phyloP scores from a whole-genome alignment of 2,888 invertebrate species.

The Acleris holmiana region DNA sequence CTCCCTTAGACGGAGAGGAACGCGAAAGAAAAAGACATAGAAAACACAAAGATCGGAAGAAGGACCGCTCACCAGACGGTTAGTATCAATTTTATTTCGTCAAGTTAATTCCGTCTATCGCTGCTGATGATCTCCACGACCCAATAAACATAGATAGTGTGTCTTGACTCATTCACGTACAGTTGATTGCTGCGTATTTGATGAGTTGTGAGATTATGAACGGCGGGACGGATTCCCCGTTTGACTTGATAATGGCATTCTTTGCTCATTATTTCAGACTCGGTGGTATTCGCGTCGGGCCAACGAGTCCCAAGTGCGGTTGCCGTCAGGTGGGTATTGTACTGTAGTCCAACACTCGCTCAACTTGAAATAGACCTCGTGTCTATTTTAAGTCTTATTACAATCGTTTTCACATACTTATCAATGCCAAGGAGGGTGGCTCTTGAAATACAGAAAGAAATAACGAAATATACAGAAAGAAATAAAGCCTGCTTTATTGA shows the following conservation, averaged over 20 bases:
- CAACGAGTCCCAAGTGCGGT: slow-evolving; percentile 65
- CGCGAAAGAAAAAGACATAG: slow-evolving; percentile 80
- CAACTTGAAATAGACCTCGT: not conserved
- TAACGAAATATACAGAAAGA: no score
- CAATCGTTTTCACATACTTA: not conserved
- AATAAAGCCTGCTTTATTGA: no score
- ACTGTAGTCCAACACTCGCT: slow-evolving; percentile 19
- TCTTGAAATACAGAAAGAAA: no score
- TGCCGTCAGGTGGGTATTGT: slow-evolving; percentile 67
- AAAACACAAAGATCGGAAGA: slow-evolving; percentile 84
- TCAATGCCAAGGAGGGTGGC: no score
- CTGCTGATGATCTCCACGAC: slow-evolving; percentile 58
- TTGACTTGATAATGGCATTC: slow-evolving; percentile 80
- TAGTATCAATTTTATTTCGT: slow-evolving; percentile 56
- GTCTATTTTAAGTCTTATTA: no score
- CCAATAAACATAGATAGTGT: not conserved
- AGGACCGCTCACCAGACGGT: slow-evolving; percentile 85
- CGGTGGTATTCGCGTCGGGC: slow-evolving; percentile 72
- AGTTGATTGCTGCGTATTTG: not conserved
- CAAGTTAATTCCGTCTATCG: slow-evolving; percentile 51
- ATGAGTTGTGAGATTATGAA: slow-evolving; percentile 53
- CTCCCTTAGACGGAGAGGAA: slow-evolving; percentile 82
- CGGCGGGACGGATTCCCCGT: slow-evolving; percentile 54
- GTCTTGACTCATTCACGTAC: no score
- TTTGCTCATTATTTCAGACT: slow-evolving; percentile 83